Base-by-base conservation (phyloP, 1,140 invertebrate species). In the Sarcophaga bullata region DNA sequence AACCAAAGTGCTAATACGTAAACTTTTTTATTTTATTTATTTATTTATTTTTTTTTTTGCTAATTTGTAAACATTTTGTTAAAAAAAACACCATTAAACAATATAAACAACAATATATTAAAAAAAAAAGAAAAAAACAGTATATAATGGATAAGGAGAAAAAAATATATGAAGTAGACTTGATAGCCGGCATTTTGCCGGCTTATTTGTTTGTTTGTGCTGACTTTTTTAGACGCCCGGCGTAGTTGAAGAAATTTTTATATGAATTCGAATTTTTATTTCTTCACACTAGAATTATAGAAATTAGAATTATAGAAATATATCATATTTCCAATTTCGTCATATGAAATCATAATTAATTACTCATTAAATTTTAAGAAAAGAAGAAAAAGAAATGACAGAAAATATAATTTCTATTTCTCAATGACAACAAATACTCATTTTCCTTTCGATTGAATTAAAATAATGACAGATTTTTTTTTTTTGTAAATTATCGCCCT, bases 1-100 rank as follows among this genome's bases (percentile, higher is more conserved):
- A 9, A 68, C 62, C 25, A 68, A 25, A 68, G 62, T 68, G 19
- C 19, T n/a, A 68, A 68, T 68, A 68, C 19, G 19, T 19, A 0
- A 68, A 68, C n/a, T n/a, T n/a, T n/a, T n/a, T n/a, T n/a, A n/a
- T n/a, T n/a, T n/a, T n/a, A n/a, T n/a, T n/a, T n/a, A n/a, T n/a
- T 19, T 2, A 37, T 37, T 37, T 37, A 2, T 37, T 37, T 37
- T 37, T 37, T 37, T 9, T 68, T 62, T 68, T 19, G 62, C 62
- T 68, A 68, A 68, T 68, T 68, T 68, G n/a, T 68, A 68, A 25
- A 68, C 62, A 19, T 68, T 68, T 37, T 19, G 7, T 68, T 19
- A 6, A 68, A 68, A n/a, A 68, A 68, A 68, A 58, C 11, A n/a
- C 54, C 54, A 58, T 58, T 58, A 58, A 58, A 58, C 1, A n/a